Percentiles rank a stretch among this genome's conserved stretches.
These are phyloP conservation scores for Sphinx pinastri DNA, from an alignment of 2,888 invertebrate species.

Conservation along the genomic window DNA sequence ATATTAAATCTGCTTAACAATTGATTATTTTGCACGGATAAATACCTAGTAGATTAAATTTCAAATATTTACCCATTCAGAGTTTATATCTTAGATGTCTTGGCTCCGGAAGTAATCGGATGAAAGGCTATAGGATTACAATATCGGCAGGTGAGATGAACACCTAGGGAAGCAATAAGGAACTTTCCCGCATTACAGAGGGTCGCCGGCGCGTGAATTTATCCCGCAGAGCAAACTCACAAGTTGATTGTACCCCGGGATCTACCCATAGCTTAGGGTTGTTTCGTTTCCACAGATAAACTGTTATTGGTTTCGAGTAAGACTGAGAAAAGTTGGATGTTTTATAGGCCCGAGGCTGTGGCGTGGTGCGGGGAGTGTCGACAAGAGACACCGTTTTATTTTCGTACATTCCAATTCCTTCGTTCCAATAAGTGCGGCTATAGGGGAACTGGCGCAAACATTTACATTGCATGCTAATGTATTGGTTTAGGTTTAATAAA, in stretches of 20 bases:
- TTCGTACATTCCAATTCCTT: background rate
- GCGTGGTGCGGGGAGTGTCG: conserved; percentile 2
- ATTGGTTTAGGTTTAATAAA: conserved; percentile 1
- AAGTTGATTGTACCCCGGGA: conserved; percentile 52
- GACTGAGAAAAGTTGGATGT: conserved; percentile 41
- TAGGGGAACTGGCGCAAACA: conserved; percentile 2
- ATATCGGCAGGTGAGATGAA: conserved; percentile 59
- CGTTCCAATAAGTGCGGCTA: background rate
- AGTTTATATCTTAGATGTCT: conserved; percentile 37
- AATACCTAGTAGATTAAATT: conserved; percentile 14
- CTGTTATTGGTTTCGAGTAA: conserved; percentile 51
- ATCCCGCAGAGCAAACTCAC: conserved; percentile 43
- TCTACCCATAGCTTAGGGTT: conserved; percentile 32
- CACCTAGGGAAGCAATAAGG: conserved; percentile 59
- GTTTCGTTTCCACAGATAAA: conserved; percentile 53
- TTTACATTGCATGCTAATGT: conserved; percentile 21
- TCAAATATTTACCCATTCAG: conserved; percentile 25
- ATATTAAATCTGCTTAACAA: background rate
- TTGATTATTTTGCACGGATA: background rate
- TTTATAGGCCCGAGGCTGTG: conserved; percentile 31
- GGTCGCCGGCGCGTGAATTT: conserved; percentile 38
- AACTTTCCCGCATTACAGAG: conserved; percentile 52
- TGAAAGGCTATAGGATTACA: conserved; percentile 47
- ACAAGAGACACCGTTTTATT: background rate
- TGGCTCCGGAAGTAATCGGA: conserved; percentile 43